These are phyloP conservation scores for Xestoiulus laeticollis DNA, from an alignment of 2,888 invertebrate species.

Conservation along the genomic window DNA sequence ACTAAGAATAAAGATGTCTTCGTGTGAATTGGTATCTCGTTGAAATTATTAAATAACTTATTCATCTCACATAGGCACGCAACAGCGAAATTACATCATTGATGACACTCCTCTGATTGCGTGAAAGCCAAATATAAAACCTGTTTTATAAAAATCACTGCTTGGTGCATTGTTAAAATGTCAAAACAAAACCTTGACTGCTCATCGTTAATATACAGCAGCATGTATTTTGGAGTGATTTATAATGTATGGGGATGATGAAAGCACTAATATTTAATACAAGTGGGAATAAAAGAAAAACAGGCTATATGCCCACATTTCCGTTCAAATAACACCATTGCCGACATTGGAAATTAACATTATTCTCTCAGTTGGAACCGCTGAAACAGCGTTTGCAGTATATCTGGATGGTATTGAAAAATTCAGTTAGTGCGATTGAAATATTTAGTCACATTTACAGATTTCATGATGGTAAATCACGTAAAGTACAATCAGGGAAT, in stretches of 20 bases:
- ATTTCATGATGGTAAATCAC: neutral
- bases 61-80: neutral
- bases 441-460: neutral
- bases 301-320: neutral
- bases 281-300: neutral
- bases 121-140: neutral
- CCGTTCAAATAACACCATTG: neutral
- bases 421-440: neutral
- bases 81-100: neutral
- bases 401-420: neutral
- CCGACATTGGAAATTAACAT: neutral
- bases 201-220: neutral
- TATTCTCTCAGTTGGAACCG: neutral
- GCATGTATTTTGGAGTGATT: neutral
- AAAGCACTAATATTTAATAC: neutral
- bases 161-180: neutral
- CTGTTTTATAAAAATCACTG: neutral
- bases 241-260: neutral
- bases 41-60: neutral
- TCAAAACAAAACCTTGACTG: neutral
- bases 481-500: too few relatives aligned
- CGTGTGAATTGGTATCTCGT: neutral
- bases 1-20: neutral
- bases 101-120: conserved; percentile 3
- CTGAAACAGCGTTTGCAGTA: too few relatives aligned